Evolutionary conservation across 2,113 vertebrate genomes (phyloP), one percentile per base, ranked within the genome.

Genomic region (Fukomys damarensis): DNA sequence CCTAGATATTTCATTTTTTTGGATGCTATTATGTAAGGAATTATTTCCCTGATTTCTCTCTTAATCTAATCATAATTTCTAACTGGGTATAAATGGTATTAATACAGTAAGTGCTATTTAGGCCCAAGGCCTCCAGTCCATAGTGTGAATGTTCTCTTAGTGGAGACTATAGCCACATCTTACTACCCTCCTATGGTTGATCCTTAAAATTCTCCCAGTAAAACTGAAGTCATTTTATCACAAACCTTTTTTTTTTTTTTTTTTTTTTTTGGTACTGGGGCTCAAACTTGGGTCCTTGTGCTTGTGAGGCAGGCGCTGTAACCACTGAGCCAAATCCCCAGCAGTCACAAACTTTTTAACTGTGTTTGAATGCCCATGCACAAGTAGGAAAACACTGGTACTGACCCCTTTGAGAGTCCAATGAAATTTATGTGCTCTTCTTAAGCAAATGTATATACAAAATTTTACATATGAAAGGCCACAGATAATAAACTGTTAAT

Each of bases 51-150:
- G n/a, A n/a, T n/a, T n/a, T n/a, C n/a, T n/a, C n/a, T n/a, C n/a
- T n/a, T n/a, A n/a, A n/a, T n/a, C n/a, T n/a, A n/a, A n/a, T n/a
- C n/a, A n/a, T n/a, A n/a, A n/a, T n/a, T n/a, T n/a, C n/a, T 43
- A 13, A n/a, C 28, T 93, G 11, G 79, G 26, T 86, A 79, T n/a
- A 93, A 59, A 41, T 93, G 83, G n/a, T 65, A 17, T 80, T 79
- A 92, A 58, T 93, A 72, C 11, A 91, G 14, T 83, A 85, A 85
- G 63, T 89, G 17, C 1, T 68, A 59, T 82, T 96, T 87, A 93
- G 86, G 58, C 49, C n/a, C 43, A 74, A 58, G 10, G 26, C 38
- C 41, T 92, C 41, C 12, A 80, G 26, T 91, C 17, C 8, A 7
- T 83, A 79, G 41, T 92, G 49, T 82, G 22, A 74, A 38, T 85